These are phyloP conservation scores for Priocnemis perturbator DNA, from an alignment of 2,888 invertebrate genomes.

Conservation along the genomic window DNA sequence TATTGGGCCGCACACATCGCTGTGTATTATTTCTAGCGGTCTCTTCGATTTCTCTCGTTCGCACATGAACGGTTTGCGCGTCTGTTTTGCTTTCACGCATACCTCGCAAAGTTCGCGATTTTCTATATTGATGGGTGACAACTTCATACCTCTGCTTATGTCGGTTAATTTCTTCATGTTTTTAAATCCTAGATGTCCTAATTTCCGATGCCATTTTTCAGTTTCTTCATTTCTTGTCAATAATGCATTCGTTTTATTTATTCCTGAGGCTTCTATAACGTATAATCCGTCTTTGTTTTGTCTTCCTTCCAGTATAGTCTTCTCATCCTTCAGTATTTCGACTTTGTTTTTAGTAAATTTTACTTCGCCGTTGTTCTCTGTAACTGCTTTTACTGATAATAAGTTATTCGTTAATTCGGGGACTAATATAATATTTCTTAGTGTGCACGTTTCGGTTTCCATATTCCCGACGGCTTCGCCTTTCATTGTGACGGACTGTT, in stretches of 20 bases:
- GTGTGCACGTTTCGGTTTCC: constrained; percentile 6
- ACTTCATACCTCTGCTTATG: background rate
- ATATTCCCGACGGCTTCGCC: constrained; percentile 1
- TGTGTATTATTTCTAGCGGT: constrained; percentile 51
- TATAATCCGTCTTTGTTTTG: background rate
- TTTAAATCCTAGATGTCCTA: constrained; percentile 15
- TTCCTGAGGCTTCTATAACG: background rate
- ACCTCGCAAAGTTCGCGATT: background rate
- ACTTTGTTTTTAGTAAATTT: constrained; percentile 12
- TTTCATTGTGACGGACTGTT: constrained; percentile 15
- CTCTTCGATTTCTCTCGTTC: background rate
- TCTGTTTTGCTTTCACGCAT: constrained; percentile 17
- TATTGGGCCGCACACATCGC: constrained; percentile 56
- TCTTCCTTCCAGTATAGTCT: constrained; percentile 9
- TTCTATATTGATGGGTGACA: background rate
- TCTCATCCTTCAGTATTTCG: constrained; percentile 9
- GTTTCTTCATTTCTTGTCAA: constrained; percentile 2
- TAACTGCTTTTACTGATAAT: constrained; percentile 13
- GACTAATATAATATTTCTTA: constrained; percentile 11
- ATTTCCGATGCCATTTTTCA: constrained; percentile 15
- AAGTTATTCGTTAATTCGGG: constrained; percentile 18
- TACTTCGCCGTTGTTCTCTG: constrained; percentile 14
- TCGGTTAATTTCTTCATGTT: constrained; percentile 1
- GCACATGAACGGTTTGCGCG: background rate
- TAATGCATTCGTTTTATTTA: background rate